Evolutionary conservation across 2,797 vertebrate genomes (phyloP).

Genomic region (Acrocephalus scirpaceus): DNA sequence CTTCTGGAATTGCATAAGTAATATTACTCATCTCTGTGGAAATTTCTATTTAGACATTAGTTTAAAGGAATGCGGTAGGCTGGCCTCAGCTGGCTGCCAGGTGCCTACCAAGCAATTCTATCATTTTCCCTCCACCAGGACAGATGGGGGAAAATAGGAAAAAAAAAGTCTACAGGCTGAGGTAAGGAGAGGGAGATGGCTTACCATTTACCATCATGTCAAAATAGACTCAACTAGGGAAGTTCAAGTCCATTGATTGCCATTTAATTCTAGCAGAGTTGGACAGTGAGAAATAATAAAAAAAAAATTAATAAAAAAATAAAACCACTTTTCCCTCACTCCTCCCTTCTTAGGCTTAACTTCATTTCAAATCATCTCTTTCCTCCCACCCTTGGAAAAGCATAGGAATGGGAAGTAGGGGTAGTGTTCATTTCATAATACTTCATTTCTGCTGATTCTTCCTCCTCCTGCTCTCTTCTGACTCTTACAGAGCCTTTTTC

Average conservation of each 20-base stretch:
- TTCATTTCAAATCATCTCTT: background rate
- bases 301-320: background rate
- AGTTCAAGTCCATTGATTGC: background rate
- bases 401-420: background rate
- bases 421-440: background rate
- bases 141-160: background rate
- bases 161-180: background rate
- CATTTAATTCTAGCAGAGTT: background rate
- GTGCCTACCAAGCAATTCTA: background rate
- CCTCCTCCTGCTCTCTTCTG: background rate
- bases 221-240: background rate
- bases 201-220: background rate
- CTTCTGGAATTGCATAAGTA: background rate
- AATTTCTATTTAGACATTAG: background rate
- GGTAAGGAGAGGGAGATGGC: background rate
- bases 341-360: background rate
- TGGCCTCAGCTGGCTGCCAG: background rate
- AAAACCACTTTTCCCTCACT: background rate
- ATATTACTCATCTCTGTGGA: background rate
- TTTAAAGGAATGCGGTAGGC: background rate
- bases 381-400: fast-evolving
- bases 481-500: background rate
- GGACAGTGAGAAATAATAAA: background rate
- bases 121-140: too few species aligned
- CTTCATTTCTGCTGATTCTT: background rate